Evolutionary conservation across 2,113 vertebrate genomes (phyloP).

Genomic region (Ictalurus punctatus): DNA sequence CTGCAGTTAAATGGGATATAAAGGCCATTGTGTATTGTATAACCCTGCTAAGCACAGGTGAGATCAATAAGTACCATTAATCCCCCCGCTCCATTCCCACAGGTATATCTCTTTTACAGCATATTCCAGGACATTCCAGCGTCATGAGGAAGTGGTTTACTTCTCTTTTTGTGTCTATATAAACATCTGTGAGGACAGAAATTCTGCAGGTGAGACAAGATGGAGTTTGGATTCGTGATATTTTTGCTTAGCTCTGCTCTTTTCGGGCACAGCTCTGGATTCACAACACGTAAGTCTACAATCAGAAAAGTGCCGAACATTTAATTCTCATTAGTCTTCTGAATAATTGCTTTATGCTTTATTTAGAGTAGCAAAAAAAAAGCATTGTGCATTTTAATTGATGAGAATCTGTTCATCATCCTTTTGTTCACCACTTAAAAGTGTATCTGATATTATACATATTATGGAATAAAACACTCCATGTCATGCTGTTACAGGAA

Average conservation of each 20-base stretch:
- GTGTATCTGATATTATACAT: no score
- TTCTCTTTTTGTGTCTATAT: not conserved
- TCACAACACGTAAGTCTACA: not conserved
- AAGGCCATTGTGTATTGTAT: not conserved
- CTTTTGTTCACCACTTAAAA: no score
- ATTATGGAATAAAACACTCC: no score
- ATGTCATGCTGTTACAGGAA: no score
- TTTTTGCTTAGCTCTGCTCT: conserved; percentile 25
- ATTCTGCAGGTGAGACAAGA: not conserved
- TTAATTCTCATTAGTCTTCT: not conserved
- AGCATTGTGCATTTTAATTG: not conserved
- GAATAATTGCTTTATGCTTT: not conserved
- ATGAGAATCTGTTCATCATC: no score
- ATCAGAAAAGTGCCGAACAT: no score
- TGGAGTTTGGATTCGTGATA: conserved; percentile 27
- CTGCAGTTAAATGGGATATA: not conserved
- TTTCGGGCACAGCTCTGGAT: not conserved
- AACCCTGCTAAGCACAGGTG: not conserved
- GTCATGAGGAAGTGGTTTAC: conserved; percentile 1
- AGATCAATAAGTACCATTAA: not conserved
- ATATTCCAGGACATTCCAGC: not conserved
- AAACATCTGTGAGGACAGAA: not conserved
- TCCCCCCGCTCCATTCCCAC: conserved; percentile 15
- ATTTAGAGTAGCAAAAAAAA: not conserved
- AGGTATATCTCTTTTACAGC: not conserved